Evolutionary conservation across 2,797 vertebrate species (phyloP), one percentile per base, ranked within the genome.

Genomic region (Aythya fuligula): DNA sequence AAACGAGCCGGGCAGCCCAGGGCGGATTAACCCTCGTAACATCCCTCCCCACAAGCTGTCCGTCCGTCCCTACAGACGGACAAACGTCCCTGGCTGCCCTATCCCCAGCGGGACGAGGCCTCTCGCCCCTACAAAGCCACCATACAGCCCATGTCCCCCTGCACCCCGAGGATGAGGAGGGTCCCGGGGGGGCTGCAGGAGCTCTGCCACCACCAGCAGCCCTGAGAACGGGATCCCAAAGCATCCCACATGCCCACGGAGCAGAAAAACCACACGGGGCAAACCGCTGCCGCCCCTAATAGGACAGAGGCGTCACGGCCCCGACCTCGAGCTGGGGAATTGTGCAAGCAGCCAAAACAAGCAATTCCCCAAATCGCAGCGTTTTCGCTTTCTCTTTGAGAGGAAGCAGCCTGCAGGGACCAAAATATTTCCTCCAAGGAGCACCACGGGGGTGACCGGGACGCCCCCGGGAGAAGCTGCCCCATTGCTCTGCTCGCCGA

Each of bases 371-470:
- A 71, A 54, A 77, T 64, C 25, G 6, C 32, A 18, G 11, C 15
- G 30, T 83, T 91, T 94, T 85, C 85, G 5, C 30, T 94, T 94
- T 94, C 85, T 81, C 57, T 93, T 87, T 15, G 49, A 43, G 43
- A 81, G 81, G 74, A 92, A 93, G 39, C 14, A 27, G 85, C 28
- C 83, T 3, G 20, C 56, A n/a, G 60, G 18, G 17, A n/a, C 22
- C 61, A 60, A 71, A 61, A 32, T 38, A 2, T 14, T 67, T 20
- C 53, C 28, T 32, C 5, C 3, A 0, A 7, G 27, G 14, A 25
- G 43, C 30, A 13, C 79, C 30, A 13, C 79, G 43, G 58, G 43
- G 62, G 49, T 43, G 34, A 58, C 27, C 2, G 1, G 36, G 43
- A 43, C 0, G 0, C 32, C 38, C n/a, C 47, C 11, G 22, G 11